A percentile compares a stretch with the other conserved stretches of the same genome.
Evolutionary conservation across 53 echinoderm and acorn worm genomes (phyloP).

Genomic region (Mesocentrotus franciscanus): DNA sequence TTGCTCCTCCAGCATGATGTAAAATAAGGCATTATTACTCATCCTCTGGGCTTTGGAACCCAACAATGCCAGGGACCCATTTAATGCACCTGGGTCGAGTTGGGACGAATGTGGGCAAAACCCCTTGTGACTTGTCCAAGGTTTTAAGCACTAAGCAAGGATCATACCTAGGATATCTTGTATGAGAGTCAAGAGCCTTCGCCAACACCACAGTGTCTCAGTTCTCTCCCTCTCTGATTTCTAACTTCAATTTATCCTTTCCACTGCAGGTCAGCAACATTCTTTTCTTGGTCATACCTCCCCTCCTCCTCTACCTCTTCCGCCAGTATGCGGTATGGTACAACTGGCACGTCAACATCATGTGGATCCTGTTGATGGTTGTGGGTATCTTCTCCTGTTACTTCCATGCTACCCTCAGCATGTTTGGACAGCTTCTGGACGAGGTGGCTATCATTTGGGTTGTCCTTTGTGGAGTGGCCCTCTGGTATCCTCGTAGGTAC

Average conservation of each 20-base stretch:
- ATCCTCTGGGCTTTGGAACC: too few relatives aligned
- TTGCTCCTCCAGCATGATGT: too few relatives aligned
- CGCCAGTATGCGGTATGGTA: constrained; percentile 83
- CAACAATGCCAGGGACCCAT: too few relatives aligned
- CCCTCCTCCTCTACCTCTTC: constrained; percentile 86
- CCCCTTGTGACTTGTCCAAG: too few relatives aligned
- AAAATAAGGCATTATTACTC: too few relatives aligned
- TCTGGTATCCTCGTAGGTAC: constrained; percentile 93
- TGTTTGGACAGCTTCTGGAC: constrained; percentile 94
- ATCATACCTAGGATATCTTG: too few relatives aligned
- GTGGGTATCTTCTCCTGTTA: constrained; percentile 90
- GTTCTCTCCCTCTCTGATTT: background rate
- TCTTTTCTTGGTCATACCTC: constrained; percentile 88
- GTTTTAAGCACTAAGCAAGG: too few relatives aligned
- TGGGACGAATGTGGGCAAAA: too few relatives aligned
- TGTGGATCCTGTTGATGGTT: constrained; percentile 94
- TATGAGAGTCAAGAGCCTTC: too few relatives aligned
- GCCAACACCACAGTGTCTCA: too few relatives aligned
- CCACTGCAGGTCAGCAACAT: constrained; percentile 88
- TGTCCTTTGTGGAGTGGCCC: constrained; percentile 87
- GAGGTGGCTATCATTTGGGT: constrained; percentile 97
- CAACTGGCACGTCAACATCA: constrained; percentile 90
- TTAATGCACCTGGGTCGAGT: too few relatives aligned
- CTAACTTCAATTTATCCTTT: background rate
- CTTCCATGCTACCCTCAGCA: constrained; percentile 95